Evolutionary conservation across 1,140 invertebrate genomes (phyloP), one percentile per base, ranked within the genome.

Genomic region (Pachyrhynchus sulphureomaculatus): DNA sequence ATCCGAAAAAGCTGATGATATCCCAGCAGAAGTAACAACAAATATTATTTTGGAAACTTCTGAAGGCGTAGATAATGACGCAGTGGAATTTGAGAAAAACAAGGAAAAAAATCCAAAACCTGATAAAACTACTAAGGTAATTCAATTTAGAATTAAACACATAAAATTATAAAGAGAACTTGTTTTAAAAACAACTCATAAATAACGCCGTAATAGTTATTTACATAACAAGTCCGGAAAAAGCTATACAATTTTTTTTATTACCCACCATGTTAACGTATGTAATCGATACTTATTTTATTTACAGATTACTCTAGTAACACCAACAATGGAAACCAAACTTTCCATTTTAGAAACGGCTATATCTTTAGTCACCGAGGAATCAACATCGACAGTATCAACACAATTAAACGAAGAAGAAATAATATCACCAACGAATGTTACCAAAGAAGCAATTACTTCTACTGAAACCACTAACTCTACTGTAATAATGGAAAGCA

Each of bases 71-170:
- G 70, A 73, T 49, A 47, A 58, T 13, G 70, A 72, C 64, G 68
- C 60, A 13, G 37, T 37, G 2, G 65, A 71, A 5, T 73, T 73
- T 62, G 74, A 75, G 49, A 72, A 70, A 33, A 74, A 74, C 55
- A 75, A 75, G 56, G 72, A 75, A 45, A 75, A 75, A 34, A 54
- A 54, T 39, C 59, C 59, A 4, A 55, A 56, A 49, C 60, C 60
- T 1, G 60, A 62, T 5, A 62, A 62, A 41, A 52, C 36, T 20
- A 48, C 42, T 33, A 62, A 62, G 34, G 60, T 62, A 52, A 8
- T 13, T 39, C 13, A 32, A 6, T 32, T 32, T 12, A 6, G 5
- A 6, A 32, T 32, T 6, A 12, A 6, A 5, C 29, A 32, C 12
- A 32, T 6, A 6, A 32, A 32, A 32, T 12, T 6, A 6, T 32